Evolutionary conservation across 2,797 vertebrate genomes (phyloP), one percentile per base, ranked within the genome.

Genomic region (Lagocephalus sceleratus): DNA sequence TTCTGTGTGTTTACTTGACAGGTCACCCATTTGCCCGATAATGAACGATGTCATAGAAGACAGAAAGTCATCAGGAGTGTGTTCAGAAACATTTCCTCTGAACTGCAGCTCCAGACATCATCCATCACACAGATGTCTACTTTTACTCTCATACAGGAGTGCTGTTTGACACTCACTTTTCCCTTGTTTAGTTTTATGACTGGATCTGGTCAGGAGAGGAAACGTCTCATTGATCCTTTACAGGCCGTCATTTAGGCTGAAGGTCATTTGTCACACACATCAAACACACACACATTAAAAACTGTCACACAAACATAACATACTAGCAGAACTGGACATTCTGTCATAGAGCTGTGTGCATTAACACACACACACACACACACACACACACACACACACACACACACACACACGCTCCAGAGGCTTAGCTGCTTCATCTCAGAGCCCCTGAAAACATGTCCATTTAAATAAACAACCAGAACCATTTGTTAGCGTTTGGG

Each of bases 401-500:
- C 35, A 54, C 21, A 60, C 29, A 25, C 53, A 20, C 22, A n/a
- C 16, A 19, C 1, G 40, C 59, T 53, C 60, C 4, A 35, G 43
- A 57, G 61, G 69, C 75, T 67, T 67, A 62, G 2, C 49, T 51
- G 60, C 41, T 74, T 41, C 32, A 43, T 72, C 68, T 56, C 54
- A 53, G 49, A 39, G 61, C 54, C 45, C 15, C 57, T 53, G 51
- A 29, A 77, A 71, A 73, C 72, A 73, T 29, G 67, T 74, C 63
- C 23, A 52, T 66, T 84, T 60, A 76, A 81, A 81, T 71, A 81
- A 86, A 87, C 79, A 75, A 26, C 50, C 40, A 43, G 49, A 64
- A 43, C 62, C 61, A 63, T 79, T 82, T 70, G 52, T 68, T 50
- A 57, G 59, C 63, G 43, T 67, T 60, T 62, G 22, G 23, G 56